These are phyloP conservation scores for Tuta absoluta DNA, from an alignment of 2,888 invertebrate genomes.

Conservation along the genomic window DNA sequence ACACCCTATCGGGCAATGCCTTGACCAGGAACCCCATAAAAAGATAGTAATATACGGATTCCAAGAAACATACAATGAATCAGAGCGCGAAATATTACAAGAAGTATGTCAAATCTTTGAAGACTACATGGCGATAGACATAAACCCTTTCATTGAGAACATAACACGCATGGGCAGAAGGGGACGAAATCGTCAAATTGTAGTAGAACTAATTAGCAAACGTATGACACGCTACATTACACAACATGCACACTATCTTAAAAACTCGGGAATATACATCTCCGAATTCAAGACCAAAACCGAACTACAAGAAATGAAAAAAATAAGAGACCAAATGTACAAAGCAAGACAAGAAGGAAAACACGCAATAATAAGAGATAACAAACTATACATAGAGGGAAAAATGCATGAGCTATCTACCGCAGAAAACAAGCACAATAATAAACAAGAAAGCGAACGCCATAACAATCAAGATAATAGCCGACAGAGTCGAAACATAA, in stretches of 20 bases:
- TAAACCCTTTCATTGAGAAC: neutral
- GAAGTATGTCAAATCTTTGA: neutral
- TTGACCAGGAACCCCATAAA: neutral
- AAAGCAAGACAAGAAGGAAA: slow-evolving; percentile 1
- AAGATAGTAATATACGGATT: slow-evolving; percentile 16
- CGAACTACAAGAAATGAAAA: neutral
- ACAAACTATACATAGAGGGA: slow-evolving; percentile 9
- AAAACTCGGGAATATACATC: slow-evolving; percentile 20
- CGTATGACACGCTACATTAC: slow-evolving; percentile 25
- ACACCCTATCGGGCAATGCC: neutral
- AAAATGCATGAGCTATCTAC: neutral
- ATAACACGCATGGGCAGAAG: neutral
- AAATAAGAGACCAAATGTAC: neutral
- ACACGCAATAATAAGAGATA: slow-evolving; percentile 3
- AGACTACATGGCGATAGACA: neutral
- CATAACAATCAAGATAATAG: neutral
- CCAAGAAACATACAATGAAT: neutral
- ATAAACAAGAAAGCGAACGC: neutral
- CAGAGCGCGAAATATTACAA: neutral
- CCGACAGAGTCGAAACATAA: neutral
- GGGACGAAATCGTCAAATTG: neutral
- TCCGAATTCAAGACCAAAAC: neutral
- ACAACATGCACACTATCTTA: slow-evolving; percentile 14
- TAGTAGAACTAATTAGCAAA: slow-evolving; percentile 27
- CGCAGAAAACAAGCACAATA: neutral